Base-by-base conservation (phyloP, 2,888 invertebrate genomes). In the Polylopha cassiicola region DNA sequence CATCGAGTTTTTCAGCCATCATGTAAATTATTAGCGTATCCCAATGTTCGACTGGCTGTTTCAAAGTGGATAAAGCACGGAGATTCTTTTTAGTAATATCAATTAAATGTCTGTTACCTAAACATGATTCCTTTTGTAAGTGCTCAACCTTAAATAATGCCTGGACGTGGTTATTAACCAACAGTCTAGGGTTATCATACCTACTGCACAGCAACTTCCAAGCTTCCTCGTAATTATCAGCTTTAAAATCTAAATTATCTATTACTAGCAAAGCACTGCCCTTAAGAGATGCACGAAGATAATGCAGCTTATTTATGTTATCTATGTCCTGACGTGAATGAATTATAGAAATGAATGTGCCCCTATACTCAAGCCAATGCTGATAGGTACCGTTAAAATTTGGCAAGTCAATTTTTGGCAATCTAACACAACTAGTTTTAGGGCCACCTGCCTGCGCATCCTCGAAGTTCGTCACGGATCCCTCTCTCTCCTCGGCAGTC, bases 111-210 rank as follows among this genome's bases (percentile, higher is more conserved):
- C 51, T 43, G 15, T 50, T 22, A 0, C 30, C 27, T 1, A 5
- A 22, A 24, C 33, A 21, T 3, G 47, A 54, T 32, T 55, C 50
- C 22, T 15, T 45, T 5, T 23, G 10, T 29, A 52, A 39, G 2
- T 11, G n/a, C 14, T 51, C 38, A 16, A 50, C 16, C 16, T 42
- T 45, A 39, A 55, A 54, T 23, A 55, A 39, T 0, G 50, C 39
- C 6, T 53, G 37, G 3, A 53, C 31, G 20, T 55, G 55, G 26
- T 52, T 46, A 24, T 52, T 49, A 5, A 52, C 11, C 3, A 58
- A 23, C 4, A 57, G 8, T 3, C 44, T 39, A 4, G 44, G 37
- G 11, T 51, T 55, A 17, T 55, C 33, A 5, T 30, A 30, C 3
- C 30, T 18, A 4, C 3, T 5, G 2, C 13, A 11, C 9, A 29